These are phyloP conservation scores for Corvus hawaiiensis DNA, from an alignment of 2,113 vertebrate species.

Conservation along the genomic window DNA sequence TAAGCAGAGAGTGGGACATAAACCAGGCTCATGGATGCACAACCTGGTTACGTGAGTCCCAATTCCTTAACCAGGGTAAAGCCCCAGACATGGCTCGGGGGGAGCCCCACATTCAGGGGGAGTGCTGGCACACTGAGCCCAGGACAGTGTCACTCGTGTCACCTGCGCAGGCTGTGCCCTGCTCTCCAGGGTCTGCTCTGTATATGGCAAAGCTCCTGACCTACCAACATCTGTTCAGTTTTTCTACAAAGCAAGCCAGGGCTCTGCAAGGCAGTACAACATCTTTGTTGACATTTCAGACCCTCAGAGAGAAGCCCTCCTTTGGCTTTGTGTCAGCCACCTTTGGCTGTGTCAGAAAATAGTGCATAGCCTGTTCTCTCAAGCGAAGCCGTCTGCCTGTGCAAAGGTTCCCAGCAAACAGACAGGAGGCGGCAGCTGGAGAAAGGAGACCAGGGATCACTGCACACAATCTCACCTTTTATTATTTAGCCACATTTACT, in stretches of 20 bases:
- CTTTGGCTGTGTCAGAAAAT: slow-evolving; percentile 18
- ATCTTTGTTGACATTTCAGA: slow-evolving; percentile 44
- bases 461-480: slow-evolving; percentile 49
- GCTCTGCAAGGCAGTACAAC: not conserved
- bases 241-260: slow-evolving; percentile 25
- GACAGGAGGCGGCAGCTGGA: not conserved
- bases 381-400: not conserved
- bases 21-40: not conserved
- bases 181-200: not conserved
- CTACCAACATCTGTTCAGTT: slow-evolving; percentile 40
- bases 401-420: slow-evolving; percentile 1
- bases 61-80: not conserved
- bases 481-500: slow-evolving; percentile 25
- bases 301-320: slow-evolving; percentile 1
- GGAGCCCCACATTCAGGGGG: not conserved
- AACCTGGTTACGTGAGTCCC: accelerated
- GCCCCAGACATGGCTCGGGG: not conserved
- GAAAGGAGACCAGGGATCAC: slow-evolving; percentile 22
- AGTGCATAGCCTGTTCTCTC: not conserved
- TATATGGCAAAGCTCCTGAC: not conserved
- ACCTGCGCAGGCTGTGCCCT: not conserved
- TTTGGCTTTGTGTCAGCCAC: slow-evolving; percentile 30
- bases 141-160: not conserved
- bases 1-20: not conserved
- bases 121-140: not conserved